Percentiles rank a stretch among this genome's conserved stretches.
phyloP scores from a whole-genome alignment of 2,797 vertebrate genomes.

The Fratercula arctica region DNA sequence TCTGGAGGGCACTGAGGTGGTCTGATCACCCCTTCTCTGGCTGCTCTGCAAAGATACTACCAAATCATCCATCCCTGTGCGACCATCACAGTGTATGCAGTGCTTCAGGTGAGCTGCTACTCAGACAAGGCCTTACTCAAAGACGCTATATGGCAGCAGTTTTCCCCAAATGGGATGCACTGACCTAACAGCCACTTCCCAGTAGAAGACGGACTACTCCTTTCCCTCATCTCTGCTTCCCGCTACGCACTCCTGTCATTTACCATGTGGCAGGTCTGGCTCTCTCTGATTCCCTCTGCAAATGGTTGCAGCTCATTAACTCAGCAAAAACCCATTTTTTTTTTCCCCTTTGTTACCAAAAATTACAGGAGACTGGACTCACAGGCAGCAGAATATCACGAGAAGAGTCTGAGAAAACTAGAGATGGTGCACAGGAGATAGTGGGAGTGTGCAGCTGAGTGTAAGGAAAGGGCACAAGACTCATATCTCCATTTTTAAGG shows the following conservation, averaged over 20 bases:
- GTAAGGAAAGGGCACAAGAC: background rate
- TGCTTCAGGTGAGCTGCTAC: background rate
- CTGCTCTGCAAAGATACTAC: background rate
- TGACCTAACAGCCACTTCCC: background rate
- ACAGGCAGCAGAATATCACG: background rate
- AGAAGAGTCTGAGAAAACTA: background rate
- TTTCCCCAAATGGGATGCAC: background rate
- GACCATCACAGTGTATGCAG: background rate
- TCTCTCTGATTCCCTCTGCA: background rate
- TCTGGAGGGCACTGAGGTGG: background rate
- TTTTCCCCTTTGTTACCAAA: background rate
- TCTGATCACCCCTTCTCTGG: background rate
- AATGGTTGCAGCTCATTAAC: background rate
- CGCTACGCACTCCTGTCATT: background rate
- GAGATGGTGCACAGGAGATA: background rate
- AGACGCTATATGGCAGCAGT: background rate
- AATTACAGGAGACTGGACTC: background rate
- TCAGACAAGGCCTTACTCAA: background rate
- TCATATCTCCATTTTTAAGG: background rate
- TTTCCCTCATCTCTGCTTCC: background rate
- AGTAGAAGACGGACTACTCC: background rate
- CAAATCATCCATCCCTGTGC: background rate
- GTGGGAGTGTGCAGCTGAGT: background rate
- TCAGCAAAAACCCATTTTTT: accelerated
- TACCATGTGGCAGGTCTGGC: background rate